These are phyloP conservation scores for Kradibia gibbosae DNA, from an alignment of 1,140 invertebrate species.

Conservation along the genomic window DNA sequence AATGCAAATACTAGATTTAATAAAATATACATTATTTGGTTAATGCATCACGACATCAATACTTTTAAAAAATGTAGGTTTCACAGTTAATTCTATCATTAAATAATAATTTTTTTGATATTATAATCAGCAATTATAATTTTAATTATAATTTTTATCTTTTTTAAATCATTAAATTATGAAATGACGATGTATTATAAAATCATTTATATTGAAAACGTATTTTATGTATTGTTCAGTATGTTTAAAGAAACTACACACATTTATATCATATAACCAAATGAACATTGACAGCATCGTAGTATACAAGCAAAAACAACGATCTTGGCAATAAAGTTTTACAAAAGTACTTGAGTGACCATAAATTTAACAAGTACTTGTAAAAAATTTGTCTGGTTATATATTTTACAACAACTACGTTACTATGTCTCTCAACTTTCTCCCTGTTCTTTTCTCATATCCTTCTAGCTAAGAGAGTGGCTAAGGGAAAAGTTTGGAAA, in stretches of 20 bases:
- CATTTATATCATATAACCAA: neutral
- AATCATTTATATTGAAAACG: no score
- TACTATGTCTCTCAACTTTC: neutral
- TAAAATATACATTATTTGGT: no score
- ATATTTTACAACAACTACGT: conserved; percentile 5
- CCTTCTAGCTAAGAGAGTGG: neutral
- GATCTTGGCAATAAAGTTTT: conserved; percentile 21
- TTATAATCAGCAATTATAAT: no score
- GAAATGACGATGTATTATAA: no score
- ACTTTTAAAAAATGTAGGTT: no score
- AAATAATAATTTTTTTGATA: no score
- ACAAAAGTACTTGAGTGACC: neutral
- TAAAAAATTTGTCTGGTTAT: neutral
- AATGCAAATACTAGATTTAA: no score
- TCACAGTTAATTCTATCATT: no score
- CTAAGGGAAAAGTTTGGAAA: conserved; percentile 3
- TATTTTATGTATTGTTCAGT: neutral
- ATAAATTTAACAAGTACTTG: neutral
- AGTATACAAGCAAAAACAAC: neutral
- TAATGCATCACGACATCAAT: no score
- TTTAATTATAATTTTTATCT: no score
- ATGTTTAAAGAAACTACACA: neutral
- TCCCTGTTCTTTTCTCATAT: neutral
- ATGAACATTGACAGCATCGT: neutral
- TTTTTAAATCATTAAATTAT: no score